Evolutionary conservation across 2,888 invertebrate species (phyloP), one percentile per base, ranked within the genome.

Genomic region (Stenchaetothrips biformis): DNA sequence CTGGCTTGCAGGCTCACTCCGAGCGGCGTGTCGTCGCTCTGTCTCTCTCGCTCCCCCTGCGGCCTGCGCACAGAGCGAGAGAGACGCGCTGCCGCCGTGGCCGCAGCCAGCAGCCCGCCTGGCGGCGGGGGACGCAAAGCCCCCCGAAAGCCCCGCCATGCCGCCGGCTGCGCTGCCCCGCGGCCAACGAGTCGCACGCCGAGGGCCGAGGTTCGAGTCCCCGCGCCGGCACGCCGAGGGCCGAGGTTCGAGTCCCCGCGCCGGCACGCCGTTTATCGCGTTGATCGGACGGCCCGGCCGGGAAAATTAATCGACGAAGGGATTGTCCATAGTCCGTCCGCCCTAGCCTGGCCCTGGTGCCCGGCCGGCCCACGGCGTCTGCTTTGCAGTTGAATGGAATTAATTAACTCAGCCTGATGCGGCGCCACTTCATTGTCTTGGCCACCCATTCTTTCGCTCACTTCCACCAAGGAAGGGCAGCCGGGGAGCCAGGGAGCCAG

Each of bases 301-400:
- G 37, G 37, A 4, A 37, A 37, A 37, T 37, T 37, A 37, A 37
- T 37, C 37, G 37, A 37, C 37, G 37, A 4, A 37, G 37, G 37
- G 37, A 37, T 37, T 1, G 37, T 37, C 37, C 37, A 37, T 37
- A 37, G 37, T 37, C 37, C 37, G 37, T 37, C 37, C 37, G 37
- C 37, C 37, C 37, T 37, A 37, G 37, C 37, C 37, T 37, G 37
- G 37, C 37, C 37, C 37, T 37, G 37, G 37, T 37, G 37, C 37
- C 37, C 37, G 37, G 37, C 37, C 37, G 37, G 37, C 37, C 37
- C 37, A 59, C 21, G 25, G 67, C 67, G 67, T 74, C 67, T 74
- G 67, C 67, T 74, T 74, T 74, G 67, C 67, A 74, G 67, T 74
- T 74, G 25, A 74, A 74, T 74, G 67, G 67, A 74, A 74, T 74